Conservation (phyloP, 1,140 invertebrate species). For the Lepidurus arcticus region DNA sequence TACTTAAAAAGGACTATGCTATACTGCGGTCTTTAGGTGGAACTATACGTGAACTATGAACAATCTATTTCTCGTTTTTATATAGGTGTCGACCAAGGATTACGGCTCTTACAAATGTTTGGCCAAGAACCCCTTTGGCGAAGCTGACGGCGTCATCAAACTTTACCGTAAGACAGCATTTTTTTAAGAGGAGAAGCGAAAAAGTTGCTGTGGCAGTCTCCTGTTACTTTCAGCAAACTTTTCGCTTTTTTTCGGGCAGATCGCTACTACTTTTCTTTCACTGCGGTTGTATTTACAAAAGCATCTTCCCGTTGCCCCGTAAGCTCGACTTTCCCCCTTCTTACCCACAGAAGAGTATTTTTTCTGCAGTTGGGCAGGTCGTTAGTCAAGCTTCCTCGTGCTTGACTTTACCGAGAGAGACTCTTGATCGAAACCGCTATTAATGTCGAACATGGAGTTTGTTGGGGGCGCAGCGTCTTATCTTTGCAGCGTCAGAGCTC, state of each 20-base stretch:
- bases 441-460: conserved; percentile 1
- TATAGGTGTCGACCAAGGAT: conserved; percentile 9
- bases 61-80: not conserved
- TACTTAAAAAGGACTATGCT: no score
- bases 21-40: not conserved
- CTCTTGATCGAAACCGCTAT: conserved; percentile 21
- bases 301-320: not conserved
- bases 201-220: no score
- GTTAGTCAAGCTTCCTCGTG: conserved; percentile 8
- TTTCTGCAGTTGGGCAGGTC: not conserved
- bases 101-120: conserved; percentile 14
- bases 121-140: conserved; percentile 14
- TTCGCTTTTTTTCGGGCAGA: no score
- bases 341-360: not conserved
- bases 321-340: not conserved
- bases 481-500: not conserved
- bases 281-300: not conserved
- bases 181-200: not conserved
- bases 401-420: conserved; percentile 14
- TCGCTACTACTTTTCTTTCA: not conserved
- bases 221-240: no score
- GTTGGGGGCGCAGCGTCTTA: not conserved
- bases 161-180: conserved; percentile 1
- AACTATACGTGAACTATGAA: not conserved
- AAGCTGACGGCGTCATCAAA: conserved; percentile 17